Percentiles rank a stretch among this genome's conserved stretches.
These are phyloP conservation scores for Scolopax bukidnonensis DNA, from an alignment of 2,797 vertebrate species.

Conservation along the genomic window DNA sequence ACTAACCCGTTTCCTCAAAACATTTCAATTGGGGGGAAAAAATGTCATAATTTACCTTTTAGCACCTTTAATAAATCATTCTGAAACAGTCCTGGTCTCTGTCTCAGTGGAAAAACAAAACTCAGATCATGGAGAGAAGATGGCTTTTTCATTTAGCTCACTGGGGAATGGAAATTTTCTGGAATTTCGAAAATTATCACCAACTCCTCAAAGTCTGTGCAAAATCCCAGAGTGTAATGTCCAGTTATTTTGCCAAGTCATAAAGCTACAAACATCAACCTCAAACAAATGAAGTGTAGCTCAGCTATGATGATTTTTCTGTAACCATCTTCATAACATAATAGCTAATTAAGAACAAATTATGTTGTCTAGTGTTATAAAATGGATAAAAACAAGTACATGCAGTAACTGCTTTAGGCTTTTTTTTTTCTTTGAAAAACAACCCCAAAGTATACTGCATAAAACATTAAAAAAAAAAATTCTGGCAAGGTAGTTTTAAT, in stretches of 20 bases:
- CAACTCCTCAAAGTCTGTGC: background rate
- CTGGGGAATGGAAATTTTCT: background rate
- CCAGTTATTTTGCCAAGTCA: background rate
- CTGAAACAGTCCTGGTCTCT: background rate
- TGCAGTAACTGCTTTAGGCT: background rate
- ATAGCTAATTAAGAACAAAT: background rate
- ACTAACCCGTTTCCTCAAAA: background rate
- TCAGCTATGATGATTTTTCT: background rate
- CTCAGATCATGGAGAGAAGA: background rate
- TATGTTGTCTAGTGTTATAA: background rate
- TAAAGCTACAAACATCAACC: background rate
- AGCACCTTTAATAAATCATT: background rate
- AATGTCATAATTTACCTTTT: background rate
- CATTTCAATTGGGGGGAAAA: background rate
- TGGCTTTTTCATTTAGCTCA: background rate
- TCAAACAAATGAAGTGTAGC: background rate
- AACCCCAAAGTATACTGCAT: background rate
- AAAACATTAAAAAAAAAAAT: background rate
- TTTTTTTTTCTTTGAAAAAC: background rate
- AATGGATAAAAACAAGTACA: background rate
- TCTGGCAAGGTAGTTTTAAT: constrained; percentile 32
- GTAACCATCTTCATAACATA: background rate
- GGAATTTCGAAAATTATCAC: background rate
- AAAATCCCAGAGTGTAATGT: fast-evolving
- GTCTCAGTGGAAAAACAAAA: background rate